Percentiles rank a stretch among this genome's conserved stretches.
Conservation (phyloP, 2,888 invertebrate species). For the Troglohyphantes excavatus region DNA sequence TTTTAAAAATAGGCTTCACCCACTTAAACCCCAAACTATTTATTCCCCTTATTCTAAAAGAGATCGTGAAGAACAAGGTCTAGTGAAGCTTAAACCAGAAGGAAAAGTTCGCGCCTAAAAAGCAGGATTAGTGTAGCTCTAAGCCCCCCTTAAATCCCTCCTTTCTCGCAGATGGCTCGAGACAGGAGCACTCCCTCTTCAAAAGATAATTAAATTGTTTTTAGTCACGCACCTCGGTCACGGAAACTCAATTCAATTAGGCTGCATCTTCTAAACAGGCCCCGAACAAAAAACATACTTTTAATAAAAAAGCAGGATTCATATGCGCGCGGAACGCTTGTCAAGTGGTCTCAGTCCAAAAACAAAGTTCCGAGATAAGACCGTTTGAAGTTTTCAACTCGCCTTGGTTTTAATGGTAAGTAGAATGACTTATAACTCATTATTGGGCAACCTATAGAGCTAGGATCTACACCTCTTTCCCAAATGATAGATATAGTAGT, state of each 20-base stretch:
- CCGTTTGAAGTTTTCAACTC: too few species aligned
- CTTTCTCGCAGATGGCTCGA: slow-evolving; percentile 41
- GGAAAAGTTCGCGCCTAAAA: slow-evolving; percentile 34
- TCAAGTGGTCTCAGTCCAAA: too few species aligned
- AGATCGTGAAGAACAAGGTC: slow-evolving; percentile 12
- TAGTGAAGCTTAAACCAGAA: slow-evolving; percentile 2
- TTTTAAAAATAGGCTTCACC: too few species aligned
- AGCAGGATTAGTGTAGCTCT: slow-evolving; percentile 51
- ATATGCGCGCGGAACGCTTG: too few species aligned
- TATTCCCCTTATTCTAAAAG: neutral
- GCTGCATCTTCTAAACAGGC: slow-evolving; percentile 30
- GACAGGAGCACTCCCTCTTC: neutral
- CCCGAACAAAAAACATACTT: neutral
- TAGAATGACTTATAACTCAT: too few species aligned
- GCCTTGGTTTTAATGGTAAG: too few species aligned
- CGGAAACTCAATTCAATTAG: slow-evolving; percentile 51
- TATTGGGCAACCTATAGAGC: too few species aligned
- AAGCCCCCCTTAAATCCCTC: slow-evolving; percentile 27
- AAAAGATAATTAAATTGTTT: slow-evolving; percentile 70
- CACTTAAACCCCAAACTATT: neutral
- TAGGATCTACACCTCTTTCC: too few species aligned
- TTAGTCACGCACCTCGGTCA: slow-evolving; percentile 50
- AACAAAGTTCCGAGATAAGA: too few species aligned
- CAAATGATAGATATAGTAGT: too few species aligned
- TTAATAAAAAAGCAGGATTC: neutral